phyloP scores from a whole-genome alignment of 2,888 invertebrate species.

The Archips xylosteana region DNA sequence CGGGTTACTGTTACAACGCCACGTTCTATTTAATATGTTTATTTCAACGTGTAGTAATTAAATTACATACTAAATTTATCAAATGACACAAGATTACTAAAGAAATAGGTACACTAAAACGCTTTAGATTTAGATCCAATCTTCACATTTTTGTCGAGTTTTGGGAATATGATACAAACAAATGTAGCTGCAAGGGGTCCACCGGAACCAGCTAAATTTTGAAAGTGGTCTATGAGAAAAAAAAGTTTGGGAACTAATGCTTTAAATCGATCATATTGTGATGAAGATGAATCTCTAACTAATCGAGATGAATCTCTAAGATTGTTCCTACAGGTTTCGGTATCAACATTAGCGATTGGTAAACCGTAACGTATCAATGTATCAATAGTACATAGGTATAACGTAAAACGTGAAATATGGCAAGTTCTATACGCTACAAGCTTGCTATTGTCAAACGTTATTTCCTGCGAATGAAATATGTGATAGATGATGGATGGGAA shows the following conservation, averaged over 20 bases:
- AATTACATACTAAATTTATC: not conserved
- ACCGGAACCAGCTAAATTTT: too few relatives aligned
- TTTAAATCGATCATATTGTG: conserved; percentile 20
- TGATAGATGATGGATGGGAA: not conserved
- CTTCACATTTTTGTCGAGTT: too few relatives aligned
- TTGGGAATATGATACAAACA: too few relatives aligned
- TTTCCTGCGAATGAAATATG: conserved; percentile 21
- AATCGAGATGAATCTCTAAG: not conserved
- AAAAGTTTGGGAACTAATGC: too few relatives aligned
- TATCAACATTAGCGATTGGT: not conserved
- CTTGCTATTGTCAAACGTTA: conserved; percentile 4
- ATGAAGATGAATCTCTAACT: not conserved
- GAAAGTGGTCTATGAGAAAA: too few relatives aligned
- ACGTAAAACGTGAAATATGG: not conserved
- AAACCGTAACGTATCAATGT: not conserved
- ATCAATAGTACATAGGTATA: too few relatives aligned
- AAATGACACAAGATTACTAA: not conserved
- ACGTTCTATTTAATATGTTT: not conserved
- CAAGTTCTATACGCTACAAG: conserved; percentile 1
- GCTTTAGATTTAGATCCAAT: too few relatives aligned
- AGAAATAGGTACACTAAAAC: too few relatives aligned
- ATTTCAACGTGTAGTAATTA: not conserved
- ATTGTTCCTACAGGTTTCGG: too few relatives aligned
- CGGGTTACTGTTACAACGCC: not conserved
- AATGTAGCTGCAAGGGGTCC: too few relatives aligned